These are phyloP conservation scores for Eurytoma adleriae DNA, from an alignment of 2,888 invertebrate genomes.

Conservation along the genomic window DNA sequence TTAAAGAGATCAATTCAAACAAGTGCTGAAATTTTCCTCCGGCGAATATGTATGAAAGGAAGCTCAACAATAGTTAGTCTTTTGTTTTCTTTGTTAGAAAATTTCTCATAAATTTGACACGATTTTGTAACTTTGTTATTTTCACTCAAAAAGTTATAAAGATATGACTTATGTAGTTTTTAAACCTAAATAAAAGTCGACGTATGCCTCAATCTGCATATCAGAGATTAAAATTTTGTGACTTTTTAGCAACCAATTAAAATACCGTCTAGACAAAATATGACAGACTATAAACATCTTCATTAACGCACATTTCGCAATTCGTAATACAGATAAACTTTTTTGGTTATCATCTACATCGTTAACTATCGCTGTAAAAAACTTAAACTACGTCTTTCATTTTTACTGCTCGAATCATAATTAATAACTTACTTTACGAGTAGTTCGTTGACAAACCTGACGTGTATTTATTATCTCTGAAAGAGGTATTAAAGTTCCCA, in stretches of 20 bases:
- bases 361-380: slow-evolving; percentile 23
- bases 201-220: too few relatives aligned
- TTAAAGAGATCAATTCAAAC: slow-evolving; percentile 52
- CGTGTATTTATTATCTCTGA: slow-evolving; percentile 47
- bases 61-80: neutral
- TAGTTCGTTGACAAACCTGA: slow-evolving; percentile 43
- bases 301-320: neutral
- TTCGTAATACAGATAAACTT: neutral
- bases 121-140: neutral
- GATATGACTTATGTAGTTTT: too few relatives aligned
- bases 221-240: neutral
- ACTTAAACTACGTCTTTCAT: neutral
- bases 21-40: slow-evolving; percentile 33
- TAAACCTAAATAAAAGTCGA: too few relatives aligned
- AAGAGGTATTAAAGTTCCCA: slow-evolving; percentile 31
- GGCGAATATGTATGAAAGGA: slow-evolving; percentile 18
- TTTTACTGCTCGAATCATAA: slow-evolving; percentile 22
- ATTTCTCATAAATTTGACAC: neutral
- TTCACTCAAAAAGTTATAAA: too few relatives aligned
- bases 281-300: slow-evolving; percentile 10
- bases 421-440: slow-evolving; percentile 34
- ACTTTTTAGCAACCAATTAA: neutral
- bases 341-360: neutral
- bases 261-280: neutral
- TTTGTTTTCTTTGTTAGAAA: slow-evolving; percentile 3